phyloP scores from a whole-genome alignment of 2,113 vertebrate species.

The Rhinoderma darwinii region DNA sequence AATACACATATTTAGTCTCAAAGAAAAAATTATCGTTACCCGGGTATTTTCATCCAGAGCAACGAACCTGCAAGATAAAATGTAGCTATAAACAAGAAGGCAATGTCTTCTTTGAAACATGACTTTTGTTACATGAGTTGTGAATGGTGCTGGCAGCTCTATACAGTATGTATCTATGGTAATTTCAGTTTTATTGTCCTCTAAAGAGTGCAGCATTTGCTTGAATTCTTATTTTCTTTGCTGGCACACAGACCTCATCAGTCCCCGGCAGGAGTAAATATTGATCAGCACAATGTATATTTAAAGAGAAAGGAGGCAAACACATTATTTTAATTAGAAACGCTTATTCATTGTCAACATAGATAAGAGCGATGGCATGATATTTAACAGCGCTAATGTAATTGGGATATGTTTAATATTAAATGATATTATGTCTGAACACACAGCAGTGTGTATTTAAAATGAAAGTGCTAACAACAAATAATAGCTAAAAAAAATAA shows the following conservation, averaged over 20 bases:
- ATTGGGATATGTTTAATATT: neutral
- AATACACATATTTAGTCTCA: too few relatives aligned
- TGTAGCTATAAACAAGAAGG: too few relatives aligned
- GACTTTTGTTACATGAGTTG: neutral
- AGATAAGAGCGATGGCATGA: neutral
- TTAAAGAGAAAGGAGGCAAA: slow-evolving; percentile 39
- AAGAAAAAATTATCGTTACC: too few relatives aligned
- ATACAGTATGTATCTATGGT: neutral
- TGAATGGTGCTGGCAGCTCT: neutral
- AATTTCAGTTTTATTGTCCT: neutral
- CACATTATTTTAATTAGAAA: slow-evolving; percentile 35
- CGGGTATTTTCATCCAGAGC: too few relatives aligned
- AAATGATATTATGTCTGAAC: slow-evolving; percentile 8
- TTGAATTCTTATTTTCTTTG: neutral
- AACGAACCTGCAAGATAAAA: too few relatives aligned
- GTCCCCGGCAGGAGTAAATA: neutral
- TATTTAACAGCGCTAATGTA: slow-evolving; percentile 4
- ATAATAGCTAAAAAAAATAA: neutral
- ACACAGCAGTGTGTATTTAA: neutral
- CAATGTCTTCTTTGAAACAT: too few relatives aligned
- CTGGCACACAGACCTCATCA: neutral
- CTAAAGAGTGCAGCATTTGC: neutral
- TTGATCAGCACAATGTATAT: slow-evolving; percentile 31
- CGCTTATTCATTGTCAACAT: neutral
- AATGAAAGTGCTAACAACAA: neutral